Evolutionary conservation across 30 jellyfish, hydroid and myxozoan species (phyloP), one percentile per base, ranked within the genome.

Genomic region (Hydractinia echinata): DNA sequence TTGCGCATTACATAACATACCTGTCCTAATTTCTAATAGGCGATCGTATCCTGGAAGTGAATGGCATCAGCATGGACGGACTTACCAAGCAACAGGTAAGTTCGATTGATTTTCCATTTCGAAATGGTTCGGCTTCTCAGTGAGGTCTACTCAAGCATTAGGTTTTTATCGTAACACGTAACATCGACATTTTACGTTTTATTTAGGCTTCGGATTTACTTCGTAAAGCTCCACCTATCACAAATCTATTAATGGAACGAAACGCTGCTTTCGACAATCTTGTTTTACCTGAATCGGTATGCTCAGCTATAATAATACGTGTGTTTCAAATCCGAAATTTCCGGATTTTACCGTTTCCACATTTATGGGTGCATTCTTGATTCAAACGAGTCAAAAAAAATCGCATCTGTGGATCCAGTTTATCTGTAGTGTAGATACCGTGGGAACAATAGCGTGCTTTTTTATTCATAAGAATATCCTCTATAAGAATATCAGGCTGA

Each of bases 281-380:
- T 39, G 72, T 79, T 15, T 55, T 92, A 10, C 98, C 98, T 3
- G 98, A 92, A 61, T 86, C 98, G 83, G 98, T 92, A 83, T 39
- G 98, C 15, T 60, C 7, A 19, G 3, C 44, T 30, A 30, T 30
- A 30, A 30, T 30, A 30, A 30, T 30, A 30, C 44, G 2, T 30
- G 44, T 30, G 44, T 30, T 30, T 30, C 44, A 30, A 30, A 30
- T 30, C 44, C 44, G 44, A 30, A 30, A 30, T 30, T 30, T 30
- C 2, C 44, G 2, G 44, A 30, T 30, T 30, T 30, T 30, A 6
- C 50, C 54, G 10, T 76, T 76, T 14, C 18, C 6, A n/a, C 5
- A 8, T 76, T 2, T 18, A 15, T 76, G 66, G 13, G n/a, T n/a
- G n/a, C n/a, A n/a, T n/a, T n/a, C 44, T 30, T 30, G 44, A 0